A percentile compares a stretch with the other conserved stretches of the same genome.
Evolutionary conservation across 2,888 invertebrate genomes (phyloP).

Genomic region (Matsumyia berberina): DNA sequence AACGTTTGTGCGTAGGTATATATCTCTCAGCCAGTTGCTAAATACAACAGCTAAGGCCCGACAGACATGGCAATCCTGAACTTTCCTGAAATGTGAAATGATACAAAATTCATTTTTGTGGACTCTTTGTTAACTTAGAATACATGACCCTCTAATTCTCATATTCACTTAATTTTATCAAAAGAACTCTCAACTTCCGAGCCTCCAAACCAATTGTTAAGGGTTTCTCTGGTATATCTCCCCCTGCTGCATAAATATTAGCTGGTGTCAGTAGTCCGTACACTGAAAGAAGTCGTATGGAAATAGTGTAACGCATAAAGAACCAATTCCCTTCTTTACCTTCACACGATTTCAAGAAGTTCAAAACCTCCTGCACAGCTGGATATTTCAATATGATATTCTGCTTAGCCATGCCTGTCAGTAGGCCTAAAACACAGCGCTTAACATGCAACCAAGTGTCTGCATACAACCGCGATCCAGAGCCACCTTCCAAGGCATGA

Average conservation of each 20-base stretch:
- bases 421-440: conserved; percentile 94
- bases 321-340: conserved; percentile 83
- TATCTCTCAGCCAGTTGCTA: no score
- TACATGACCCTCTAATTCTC: conserved; percentile 79
- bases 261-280: conserved; percentile 83
- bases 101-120: no score
- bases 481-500: conserved; percentile 90
- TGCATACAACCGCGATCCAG: conserved; percentile 91
- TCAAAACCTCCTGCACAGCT: conserved; percentile 92
- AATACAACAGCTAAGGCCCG: no score
- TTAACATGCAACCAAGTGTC: conserved; percentile 99
- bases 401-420: conserved; percentile 94
- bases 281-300: conserved; percentile 75
- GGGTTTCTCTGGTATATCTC: conserved; percentile 81
- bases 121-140: no score
- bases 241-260: conserved; percentile 81
- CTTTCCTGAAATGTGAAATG: no score
- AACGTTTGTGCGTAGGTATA: no score
- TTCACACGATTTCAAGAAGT: conserved; percentile 94
- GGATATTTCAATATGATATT: conserved; percentile 92
- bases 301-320: not conserved
- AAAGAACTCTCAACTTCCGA: conserved; percentile 81
- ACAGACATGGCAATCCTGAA: no score
- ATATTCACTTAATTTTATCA: conserved; percentile 83
- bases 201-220: conserved; percentile 84